phyloP scores from a whole-genome alignment of 1,140 invertebrate genomes.

The Caenorhabditis tropicalis region DNA sequence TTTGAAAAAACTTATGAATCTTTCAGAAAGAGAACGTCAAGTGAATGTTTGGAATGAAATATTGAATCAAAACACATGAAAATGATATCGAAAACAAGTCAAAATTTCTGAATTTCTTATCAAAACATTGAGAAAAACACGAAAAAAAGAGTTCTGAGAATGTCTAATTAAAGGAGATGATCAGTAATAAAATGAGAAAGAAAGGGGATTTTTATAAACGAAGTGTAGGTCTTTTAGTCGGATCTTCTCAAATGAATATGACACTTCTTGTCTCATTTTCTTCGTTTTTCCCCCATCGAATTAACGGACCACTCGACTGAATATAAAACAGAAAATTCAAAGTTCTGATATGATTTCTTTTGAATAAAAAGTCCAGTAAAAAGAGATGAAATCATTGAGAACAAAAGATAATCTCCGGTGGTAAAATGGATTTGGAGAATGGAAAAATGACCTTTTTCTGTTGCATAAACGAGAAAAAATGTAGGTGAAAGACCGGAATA shows the following conservation, averaged over 20 bases:
- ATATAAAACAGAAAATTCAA: background rate
- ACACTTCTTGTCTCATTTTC: slow-evolving; percentile 34
- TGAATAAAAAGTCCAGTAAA: background rate
- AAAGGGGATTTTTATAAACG: slow-evolving; percentile 24
- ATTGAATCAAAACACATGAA: too few relatives aligned
- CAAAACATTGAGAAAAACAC: background rate
- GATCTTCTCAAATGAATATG: slow-evolving; percentile 7
- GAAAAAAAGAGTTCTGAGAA: background rate
- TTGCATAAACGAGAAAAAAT: background rate
- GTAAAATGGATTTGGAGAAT: background rate
- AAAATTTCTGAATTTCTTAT: background rate
- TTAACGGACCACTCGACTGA: background rate
- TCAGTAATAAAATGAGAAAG: background rate
- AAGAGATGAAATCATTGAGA: background rate
- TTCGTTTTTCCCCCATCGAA: background rate
- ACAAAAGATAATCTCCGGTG: background rate
- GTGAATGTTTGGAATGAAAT: too few relatives aligned
- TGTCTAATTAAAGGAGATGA: too few relatives aligned
- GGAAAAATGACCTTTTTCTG: background rate
- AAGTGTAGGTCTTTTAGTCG: background rate
- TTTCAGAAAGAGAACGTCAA: too few relatives aligned
- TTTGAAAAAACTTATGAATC: too few relatives aligned
- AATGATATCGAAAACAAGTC: background rate
- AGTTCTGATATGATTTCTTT: background rate
- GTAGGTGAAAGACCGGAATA: slow-evolving; percentile 7